Evolutionary conservation across 1,140 invertebrate genomes (phyloP).

Genomic region (Camponotus vicinus): DNA sequence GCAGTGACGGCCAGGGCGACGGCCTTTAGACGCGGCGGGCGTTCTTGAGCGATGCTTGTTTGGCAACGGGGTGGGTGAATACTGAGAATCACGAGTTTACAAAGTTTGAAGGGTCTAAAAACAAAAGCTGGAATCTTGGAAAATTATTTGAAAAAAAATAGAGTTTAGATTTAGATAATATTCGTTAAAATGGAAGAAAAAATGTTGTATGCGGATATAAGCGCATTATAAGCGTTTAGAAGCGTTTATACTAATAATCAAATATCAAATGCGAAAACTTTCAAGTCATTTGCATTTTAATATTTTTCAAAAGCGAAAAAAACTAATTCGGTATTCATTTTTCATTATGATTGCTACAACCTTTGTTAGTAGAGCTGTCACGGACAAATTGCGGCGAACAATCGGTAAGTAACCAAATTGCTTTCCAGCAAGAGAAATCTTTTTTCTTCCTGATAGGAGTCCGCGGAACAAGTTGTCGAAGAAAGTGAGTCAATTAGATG

Average conservation of each 20-base stretch:
- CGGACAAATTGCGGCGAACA: neutral
- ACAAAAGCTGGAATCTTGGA: neutral
- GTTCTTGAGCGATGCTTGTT: slow-evolving; percentile 5
- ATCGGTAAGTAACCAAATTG: neutral
- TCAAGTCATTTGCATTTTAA: neutral
- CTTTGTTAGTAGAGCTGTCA: neutral
- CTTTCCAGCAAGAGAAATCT: neutral
- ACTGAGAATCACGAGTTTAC: neutral
- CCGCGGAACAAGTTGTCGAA: neutral
- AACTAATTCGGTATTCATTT: neutral
- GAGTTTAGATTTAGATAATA: neutral
- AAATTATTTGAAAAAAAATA: neutral
- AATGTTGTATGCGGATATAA: neutral
- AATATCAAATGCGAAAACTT: neutral
- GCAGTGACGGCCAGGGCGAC: slow-evolving; percentile 8
- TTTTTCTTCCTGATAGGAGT: too few species aligned
- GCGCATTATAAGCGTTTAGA: too few species aligned
- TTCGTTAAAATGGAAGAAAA: neutral
- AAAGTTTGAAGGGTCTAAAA: neutral
- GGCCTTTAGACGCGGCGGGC: slow-evolving; percentile 46
- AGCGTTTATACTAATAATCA: too few species aligned
- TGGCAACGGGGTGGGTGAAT: neutral
- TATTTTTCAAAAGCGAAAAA: neutral
- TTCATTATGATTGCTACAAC: neutral
- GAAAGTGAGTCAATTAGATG: neutral